Evolutionary conservation across 1,140 invertebrate genomes (phyloP), one percentile per base, ranked within the genome.

Genomic region (Cherax quadricarinatus): DNA sequence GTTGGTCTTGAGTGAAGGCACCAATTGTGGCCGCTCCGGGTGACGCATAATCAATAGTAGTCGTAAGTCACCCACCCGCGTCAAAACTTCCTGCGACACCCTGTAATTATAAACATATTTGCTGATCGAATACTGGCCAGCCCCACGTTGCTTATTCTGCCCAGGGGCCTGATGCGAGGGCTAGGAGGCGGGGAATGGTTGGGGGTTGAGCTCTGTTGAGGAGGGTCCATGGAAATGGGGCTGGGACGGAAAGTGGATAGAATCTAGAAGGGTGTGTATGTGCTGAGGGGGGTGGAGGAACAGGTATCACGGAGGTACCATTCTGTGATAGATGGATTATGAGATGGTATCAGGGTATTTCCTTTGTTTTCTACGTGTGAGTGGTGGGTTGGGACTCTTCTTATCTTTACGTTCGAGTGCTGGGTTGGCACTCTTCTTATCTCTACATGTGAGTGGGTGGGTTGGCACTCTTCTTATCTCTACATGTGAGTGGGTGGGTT

Each of bases 41-140:
- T 90, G 88, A 90, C 88, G 88, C 88, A 90, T 90, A 90, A 90
- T 90, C 88, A 90, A 90, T 90, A 90, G 88, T 78, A 57, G 82
- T 78, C 88, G 88, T 90, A 90, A 90, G 88, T 90, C 88, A 78
- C 88, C 81, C 51, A 18, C 30, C 78, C 88, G 80, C 88, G 88
- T 89, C 88, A 90, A 90, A 90, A 89, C 88, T 83, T 90, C 82
- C 88, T 78, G 88, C 81, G 88, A 90, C 88, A 89, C 62, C 88
- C 88, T 90, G 88, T 84, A 90, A 90, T 90, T 90, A 90, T 81
- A 83, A 73, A 90, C 88, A 90, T 90, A 84, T 84, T 90, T 90
- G 81, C 70, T 85, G 81, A 85, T 90, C 88, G 82, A 90, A 90
- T 90, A 80, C 75, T 88, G 53, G 73, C 83, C 83, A 70, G n/a